Conservation (phyloP, 2,113 vertebrate genomes). For the Peromyscus polionotus region DNA sequence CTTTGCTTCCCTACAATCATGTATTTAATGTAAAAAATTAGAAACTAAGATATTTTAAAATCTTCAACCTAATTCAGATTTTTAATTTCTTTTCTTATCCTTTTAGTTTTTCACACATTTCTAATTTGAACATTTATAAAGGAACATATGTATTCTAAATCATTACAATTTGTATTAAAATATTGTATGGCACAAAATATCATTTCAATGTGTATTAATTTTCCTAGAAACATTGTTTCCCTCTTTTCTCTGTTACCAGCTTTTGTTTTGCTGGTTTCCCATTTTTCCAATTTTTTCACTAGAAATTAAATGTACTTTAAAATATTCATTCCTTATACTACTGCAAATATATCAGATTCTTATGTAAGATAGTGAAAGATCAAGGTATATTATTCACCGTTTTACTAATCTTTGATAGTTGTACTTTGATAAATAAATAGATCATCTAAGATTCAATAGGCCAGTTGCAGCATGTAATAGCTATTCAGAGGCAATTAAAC, state of each 20-base stretch:
- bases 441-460: constrained; percentile 87
- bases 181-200: background rate
- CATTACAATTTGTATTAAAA: constrained; percentile 5
- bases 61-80: constrained; percentile 46
- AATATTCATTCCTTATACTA: constrained; percentile 16
- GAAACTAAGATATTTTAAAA: constrained; percentile 36
- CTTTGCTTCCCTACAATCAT: constrained; percentile 6
- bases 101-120: constrained; percentile 43
- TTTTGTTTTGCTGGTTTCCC: constrained; percentile 38
- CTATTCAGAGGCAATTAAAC: constrained; percentile 91
- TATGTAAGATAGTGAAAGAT: constrained; percentile 17
- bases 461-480: constrained; percentile 88
- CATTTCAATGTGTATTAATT: constrained; percentile 28
- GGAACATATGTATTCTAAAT: constrained; percentile 20
- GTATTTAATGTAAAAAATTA: constrained; percentile 15
- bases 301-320: constrained; percentile 53
- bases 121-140: constrained; percentile 43
- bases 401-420: constrained; percentile 80
- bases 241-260: background rate
- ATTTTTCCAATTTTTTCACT: constrained; percentile 23
- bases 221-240: background rate
- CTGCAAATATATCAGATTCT: constrained; percentile 3
- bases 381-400: constrained; percentile 59
- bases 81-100: constrained; percentile 42
- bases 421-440: constrained; percentile 88